Evolutionary conservation across 2,888 invertebrate genomes (phyloP).

Genomic region (Epirrhoe alternata): DNA sequence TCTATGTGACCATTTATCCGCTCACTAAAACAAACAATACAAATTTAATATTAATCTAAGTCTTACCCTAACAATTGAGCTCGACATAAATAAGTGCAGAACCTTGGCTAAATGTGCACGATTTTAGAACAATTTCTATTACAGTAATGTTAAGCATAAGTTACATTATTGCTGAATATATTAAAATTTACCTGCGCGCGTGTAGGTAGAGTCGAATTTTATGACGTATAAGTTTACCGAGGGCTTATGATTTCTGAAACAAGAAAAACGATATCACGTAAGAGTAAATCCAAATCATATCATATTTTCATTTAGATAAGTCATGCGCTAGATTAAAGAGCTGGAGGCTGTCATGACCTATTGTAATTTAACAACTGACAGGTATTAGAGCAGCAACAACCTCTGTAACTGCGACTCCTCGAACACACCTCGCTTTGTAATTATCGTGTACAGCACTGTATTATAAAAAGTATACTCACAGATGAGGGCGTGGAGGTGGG

Average conservation of each 20-base stretch:
- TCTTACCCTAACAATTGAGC: slow-evolving; percentile 46
- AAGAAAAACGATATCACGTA: slow-evolving; percentile 37
- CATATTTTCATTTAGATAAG: no score
- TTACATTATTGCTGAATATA: slow-evolving; percentile 48
- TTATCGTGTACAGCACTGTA: no score
- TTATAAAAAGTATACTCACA: slow-evolving; percentile 57
- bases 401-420: no score
- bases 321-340: no score
- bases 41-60: slow-evolving; percentile 45
- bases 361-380: no score
- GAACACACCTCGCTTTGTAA: no score
- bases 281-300: no score
- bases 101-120: slow-evolving; percentile 45
- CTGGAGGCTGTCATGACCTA: no score
- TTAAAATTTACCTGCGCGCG: slow-evolving; percentile 66
- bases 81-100: slow-evolving; percentile 41
- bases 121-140: slow-evolving; percentile 39
- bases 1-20: slow-evolving; percentile 75
- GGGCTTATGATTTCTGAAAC: slow-evolving; percentile 79
- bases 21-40: slow-evolving; percentile 71
- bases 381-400: no score
- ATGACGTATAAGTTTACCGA: slow-evolving; percentile 61
- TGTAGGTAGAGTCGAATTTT: slow-evolving; percentile 67
- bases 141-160: slow-evolving; percentile 45
- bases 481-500: slow-evolving; percentile 70